Evolutionary conservation across 2,888 invertebrate species (phyloP).

Genomic region (Drosophila monieri): DNA sequence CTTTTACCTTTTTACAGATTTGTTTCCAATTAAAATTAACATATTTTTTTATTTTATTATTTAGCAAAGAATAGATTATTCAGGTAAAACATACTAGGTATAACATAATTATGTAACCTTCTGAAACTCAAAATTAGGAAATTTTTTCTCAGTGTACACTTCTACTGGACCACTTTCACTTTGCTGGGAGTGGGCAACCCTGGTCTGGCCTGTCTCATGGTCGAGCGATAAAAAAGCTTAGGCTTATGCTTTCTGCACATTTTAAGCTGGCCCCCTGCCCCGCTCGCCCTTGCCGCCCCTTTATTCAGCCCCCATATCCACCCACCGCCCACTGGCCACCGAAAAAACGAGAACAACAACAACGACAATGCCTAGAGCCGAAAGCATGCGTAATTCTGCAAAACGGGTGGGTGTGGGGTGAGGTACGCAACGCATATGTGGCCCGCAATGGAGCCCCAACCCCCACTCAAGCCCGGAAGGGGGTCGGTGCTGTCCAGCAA

Average conservation of each 20-base stretch:
- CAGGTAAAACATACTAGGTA: no score
- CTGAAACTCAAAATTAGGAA: no score
- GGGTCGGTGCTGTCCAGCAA: conserved; percentile 64
- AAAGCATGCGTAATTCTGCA: conserved; percentile 62
- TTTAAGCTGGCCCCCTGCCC: conserved; percentile 53
- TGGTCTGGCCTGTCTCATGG: conserved; percentile 61
- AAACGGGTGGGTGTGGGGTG: conserved; percentile 25
- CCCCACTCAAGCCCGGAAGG: neutral
- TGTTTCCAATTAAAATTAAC: no score
- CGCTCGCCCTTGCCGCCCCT: neutral
- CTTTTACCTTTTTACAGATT: no score
- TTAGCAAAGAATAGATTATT: no score
- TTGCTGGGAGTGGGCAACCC: conserved; percentile 25
- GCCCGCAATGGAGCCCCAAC: conserved; percentile 23
- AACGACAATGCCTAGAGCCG: conserved; percentile 52
- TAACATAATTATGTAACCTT: no score
- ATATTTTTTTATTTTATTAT: no score
- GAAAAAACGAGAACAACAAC: neutral
- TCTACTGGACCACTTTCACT: conserved; percentile 60
- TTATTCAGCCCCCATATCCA: neutral
- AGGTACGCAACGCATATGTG: conserved; percentile 61
- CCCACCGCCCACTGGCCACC: conserved; percentile 5
- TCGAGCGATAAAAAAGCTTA: conserved; percentile 77
- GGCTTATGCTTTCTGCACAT: conserved; percentile 76
- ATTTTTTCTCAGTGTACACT: neutral